Evolutionary conservation across 2,888 invertebrate species (phyloP), one percentile per base, ranked within the genome.

Genomic region (Sinohyriopsis cumingii): DNA sequence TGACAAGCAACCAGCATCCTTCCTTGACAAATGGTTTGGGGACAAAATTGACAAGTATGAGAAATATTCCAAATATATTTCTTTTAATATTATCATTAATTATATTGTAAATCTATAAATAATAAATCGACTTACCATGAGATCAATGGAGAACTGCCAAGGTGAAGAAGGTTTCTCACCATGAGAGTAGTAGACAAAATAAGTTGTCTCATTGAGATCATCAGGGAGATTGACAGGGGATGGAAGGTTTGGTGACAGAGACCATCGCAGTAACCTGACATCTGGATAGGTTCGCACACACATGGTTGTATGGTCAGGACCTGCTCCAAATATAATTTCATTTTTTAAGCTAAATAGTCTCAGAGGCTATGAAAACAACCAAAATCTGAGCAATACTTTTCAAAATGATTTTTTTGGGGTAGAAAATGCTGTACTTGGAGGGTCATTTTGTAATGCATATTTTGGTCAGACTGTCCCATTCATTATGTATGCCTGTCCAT

Each of bases 151-250:
- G 88, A 93, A 92, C 82, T 91, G 87, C 88, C 92, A 93, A 59
- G 92, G 92, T 18, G 78, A 69, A 69, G 90, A 91, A 59, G 92
- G 92, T 78, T 92, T 90, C 64, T 92, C 90, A 25, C 93, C 93
- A 86, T 92, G 93, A n/a, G 93, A 92, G 87, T 93, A 94, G 88
- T 93, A 94, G 73, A 94, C 91, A 86, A 94, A 94, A 88, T 94
- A 94, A 1, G 93, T 93, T 69, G 93, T 91, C 68, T 93, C 89
- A 73, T 93, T 91, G 90, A 92, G 92, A 28, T 90, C 90, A 19
- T 92, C 91, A 15, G 93, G 92, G 72, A 91, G 90, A 59, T 73
- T 79, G 60, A 93, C 88, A 20, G 93, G 92, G 67, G 91, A 89
- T 0, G 87, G 87, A 1, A 72, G 59, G 7, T 91, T 91, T 59